Conservation (phyloP, 2,888 invertebrate species). For the Drosophila flavopinicola region DNA sequence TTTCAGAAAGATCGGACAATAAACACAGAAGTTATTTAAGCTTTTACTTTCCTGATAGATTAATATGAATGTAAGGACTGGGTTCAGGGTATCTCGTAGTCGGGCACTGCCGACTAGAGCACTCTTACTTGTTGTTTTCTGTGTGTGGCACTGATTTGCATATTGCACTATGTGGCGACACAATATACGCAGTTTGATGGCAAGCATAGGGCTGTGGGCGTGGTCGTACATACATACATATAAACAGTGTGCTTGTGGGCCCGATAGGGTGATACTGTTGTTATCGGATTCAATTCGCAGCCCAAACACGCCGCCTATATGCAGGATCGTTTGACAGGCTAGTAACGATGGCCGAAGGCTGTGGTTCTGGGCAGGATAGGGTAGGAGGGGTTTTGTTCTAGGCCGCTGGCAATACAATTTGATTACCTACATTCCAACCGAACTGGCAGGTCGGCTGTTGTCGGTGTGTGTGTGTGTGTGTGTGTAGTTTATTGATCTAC, state of each 20-base stretch:
- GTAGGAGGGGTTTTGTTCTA: not conserved
- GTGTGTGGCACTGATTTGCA: slow-evolving; percentile 39
- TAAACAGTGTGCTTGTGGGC: not conserved
- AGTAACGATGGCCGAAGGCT: not conserved
- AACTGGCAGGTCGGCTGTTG: not conserved
- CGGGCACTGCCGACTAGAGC: too few species aligned
- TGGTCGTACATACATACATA: not conserved
- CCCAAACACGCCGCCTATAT: too few species aligned
- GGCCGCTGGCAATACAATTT: slow-evolving; percentile 36
- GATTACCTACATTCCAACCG: slow-evolving; percentile 49
- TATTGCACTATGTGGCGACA: slow-evolving; percentile 22
- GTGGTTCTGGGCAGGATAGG: not conserved
- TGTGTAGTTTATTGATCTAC: slow-evolving; percentile 50
- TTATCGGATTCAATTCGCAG: slow-evolving; percentile 24
- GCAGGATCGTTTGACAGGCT: not conserved
- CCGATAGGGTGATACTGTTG: slow-evolving; percentile 1
- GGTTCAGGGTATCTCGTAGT: too few species aligned
- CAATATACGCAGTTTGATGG: slow-evolving; percentile 18
- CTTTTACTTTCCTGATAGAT: too few species aligned
- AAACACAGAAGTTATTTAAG: too few species aligned
- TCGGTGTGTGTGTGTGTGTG: not conserved
- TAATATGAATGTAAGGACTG: too few species aligned
- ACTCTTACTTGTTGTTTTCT: too few species aligned
- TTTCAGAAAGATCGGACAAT: too few species aligned
- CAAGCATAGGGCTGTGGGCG: slow-evolving; percentile 1